These are phyloP conservation scores for Ceratitis capitata DNA, from an alignment of 1,140 invertebrate species.

Conservation along the genomic window DNA sequence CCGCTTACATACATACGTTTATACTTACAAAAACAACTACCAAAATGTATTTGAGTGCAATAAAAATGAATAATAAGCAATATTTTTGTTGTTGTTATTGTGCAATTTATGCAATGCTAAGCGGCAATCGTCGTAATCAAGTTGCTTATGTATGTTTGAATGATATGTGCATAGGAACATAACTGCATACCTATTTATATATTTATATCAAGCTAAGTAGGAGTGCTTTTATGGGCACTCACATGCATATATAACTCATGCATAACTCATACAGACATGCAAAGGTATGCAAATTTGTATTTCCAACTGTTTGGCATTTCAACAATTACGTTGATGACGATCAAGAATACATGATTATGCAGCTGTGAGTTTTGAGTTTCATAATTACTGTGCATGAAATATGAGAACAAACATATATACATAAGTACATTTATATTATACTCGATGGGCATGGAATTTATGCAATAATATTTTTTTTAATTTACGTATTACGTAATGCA, in stretches of 20 bases:
- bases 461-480: neutral
- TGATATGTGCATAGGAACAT: conserved; percentile 1
- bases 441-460: neutral
- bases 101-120: conserved; percentile 35
- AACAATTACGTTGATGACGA: neutral
- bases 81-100: too few species aligned
- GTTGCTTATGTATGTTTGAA: neutral
- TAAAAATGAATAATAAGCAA: neutral
- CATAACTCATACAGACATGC: neutral
- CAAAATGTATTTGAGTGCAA: neutral
- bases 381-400: conserved; percentile 16
- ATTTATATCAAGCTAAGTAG: neutral
- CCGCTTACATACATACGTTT: neutral
- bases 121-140: conserved; percentile 27
- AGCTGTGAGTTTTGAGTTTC: neutral
- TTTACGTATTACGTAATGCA: too few species aligned
- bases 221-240: too few species aligned
- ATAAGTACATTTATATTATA: too few species aligned
- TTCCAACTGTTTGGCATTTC: conserved; percentile 2
- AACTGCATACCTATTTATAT: neutral
- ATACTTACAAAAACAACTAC: neutral
- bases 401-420: too few species aligned
- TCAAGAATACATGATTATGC: conserved; percentile 31
- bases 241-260: neutral
- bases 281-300: neutral